Evolutionary conservation across 2,797 vertebrate genomes (phyloP).

Genomic region (Neomorphus geoffroyi): DNA sequence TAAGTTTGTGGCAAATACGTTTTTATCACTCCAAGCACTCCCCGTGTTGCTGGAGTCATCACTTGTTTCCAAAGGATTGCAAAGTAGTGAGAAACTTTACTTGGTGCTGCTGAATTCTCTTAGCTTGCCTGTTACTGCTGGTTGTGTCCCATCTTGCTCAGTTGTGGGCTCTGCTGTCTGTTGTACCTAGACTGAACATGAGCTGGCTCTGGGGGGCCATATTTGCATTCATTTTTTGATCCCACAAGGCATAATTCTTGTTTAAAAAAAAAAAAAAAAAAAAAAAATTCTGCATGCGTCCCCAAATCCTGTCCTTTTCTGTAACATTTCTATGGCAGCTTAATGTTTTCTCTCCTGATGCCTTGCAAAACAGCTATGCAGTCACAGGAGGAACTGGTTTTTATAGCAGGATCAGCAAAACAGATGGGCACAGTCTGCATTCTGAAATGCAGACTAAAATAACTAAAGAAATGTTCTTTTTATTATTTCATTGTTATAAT

Average conservation of each 20-base stretch:
- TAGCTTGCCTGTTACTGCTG: background rate
- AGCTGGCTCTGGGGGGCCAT: background rate
- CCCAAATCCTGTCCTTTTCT: background rate
- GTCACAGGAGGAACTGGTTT: conserved; percentile 26
- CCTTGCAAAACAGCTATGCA: background rate
- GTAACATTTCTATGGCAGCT: background rate
- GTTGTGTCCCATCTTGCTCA: background rate
- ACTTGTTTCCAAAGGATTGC: background rate
- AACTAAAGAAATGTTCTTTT: conserved; percentile 35
- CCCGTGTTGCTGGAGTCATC: fast-evolving
- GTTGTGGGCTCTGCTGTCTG: background rate
- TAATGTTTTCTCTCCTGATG: conserved; percentile 23
- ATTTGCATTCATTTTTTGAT: background rate
- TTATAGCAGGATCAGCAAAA: conserved; percentile 59
- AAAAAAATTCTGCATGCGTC: background rate
- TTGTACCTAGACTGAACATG: background rate
- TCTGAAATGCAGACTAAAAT: conserved; percentile 27
- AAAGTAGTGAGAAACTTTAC: fast-evolving
- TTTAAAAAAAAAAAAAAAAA: background rate
- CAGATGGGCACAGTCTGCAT: background rate
- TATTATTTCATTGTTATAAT: conserved; percentile 38
- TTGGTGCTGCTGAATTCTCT: fast-evolving
- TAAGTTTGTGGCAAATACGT: background rate
- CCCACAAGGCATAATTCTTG: background rate
- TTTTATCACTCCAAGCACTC: fast-evolving